Evolutionary conservation across 2,797 vertebrate species (phyloP).

Genomic region (Eptatretus atami): DNA sequence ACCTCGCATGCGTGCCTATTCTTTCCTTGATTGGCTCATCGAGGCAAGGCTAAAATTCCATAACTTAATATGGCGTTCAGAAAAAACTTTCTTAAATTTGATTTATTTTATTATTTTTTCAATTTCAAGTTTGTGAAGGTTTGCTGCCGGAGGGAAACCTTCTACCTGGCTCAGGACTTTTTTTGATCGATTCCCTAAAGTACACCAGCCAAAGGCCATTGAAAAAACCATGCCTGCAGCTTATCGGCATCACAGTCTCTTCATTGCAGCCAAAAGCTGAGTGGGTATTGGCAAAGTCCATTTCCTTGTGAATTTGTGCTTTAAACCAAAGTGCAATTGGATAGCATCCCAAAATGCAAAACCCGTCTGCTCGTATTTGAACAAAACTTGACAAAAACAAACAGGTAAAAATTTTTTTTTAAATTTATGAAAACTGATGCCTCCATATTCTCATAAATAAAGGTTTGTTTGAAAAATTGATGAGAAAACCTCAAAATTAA

Average conservation of each 20-base stretch:
- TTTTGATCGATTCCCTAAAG: constrained; percentile 94
- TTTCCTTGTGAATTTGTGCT: not conserved
- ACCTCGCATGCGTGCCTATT: constrained; percentile 58
- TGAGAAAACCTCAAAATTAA: too few relatives aligned
- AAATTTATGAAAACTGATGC: not conserved
- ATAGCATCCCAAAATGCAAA: too few relatives aligned
- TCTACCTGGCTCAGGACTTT: constrained; percentile 75
- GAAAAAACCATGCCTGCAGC: constrained; percentile 57
- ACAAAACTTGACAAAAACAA: too few relatives aligned
- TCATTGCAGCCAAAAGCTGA: constrained; percentile 85
- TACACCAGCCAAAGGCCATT: constrained; percentile 44
- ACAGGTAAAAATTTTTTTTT: too few relatives aligned
- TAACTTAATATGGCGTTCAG: not conserved
- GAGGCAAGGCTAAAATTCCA: constrained; percentile 26
- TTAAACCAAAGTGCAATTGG: not conserved
- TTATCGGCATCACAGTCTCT: constrained; percentile 68
- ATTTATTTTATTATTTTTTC: not conserved
- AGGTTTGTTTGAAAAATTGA: too few relatives aligned
- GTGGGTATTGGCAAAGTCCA: constrained; percentile 13
- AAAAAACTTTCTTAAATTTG: too few relatives aligned
- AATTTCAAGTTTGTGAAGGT: constrained; percentile 51
- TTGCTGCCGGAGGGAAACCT: constrained; percentile 64
- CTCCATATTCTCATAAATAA: not conserved
- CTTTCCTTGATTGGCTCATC: constrained; percentile 91
- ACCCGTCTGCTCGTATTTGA: too few relatives aligned